Evolutionary conservation across 2,797 vertebrate species (phyloP).

Genomic region (Knipowitschia caucasica): DNA sequence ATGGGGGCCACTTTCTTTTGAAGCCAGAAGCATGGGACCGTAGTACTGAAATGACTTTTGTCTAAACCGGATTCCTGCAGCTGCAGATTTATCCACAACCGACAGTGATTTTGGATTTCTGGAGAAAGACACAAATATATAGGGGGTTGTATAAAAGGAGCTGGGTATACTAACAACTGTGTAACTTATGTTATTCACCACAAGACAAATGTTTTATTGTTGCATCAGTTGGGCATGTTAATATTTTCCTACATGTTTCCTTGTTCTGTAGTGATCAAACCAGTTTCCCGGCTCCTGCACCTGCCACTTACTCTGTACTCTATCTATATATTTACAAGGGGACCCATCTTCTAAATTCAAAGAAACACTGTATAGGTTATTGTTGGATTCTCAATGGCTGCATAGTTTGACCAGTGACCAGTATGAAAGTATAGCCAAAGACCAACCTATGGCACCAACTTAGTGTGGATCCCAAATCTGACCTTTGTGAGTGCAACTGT

Average conservation of each 20-base stretch:
- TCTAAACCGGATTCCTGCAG: conserved; percentile 44
- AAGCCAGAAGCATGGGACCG: conserved; percentile 11
- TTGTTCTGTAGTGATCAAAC: too few relatives aligned
- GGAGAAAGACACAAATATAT: not conserved
- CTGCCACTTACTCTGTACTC: too few relatives aligned
- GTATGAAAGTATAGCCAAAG: too few relatives aligned
- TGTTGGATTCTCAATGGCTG: too few relatives aligned
- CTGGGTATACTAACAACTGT: not conserved
- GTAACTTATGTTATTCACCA: not conserved
- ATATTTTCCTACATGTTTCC: too few relatives aligned
- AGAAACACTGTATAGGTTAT: too few relatives aligned
- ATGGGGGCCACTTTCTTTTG: conserved; percentile 39
- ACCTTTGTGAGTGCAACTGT: conserved; percentile 10
- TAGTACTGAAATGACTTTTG: conserved; percentile 23
- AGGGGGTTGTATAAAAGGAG: not conserved
- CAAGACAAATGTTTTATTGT: too few relatives aligned
- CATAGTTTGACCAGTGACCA: too few relatives aligned
- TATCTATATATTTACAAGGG: too few relatives aligned
- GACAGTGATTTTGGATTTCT: not conserved
- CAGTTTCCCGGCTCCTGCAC: too few relatives aligned
- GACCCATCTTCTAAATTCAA: too few relatives aligned
- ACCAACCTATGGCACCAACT: not conserved
- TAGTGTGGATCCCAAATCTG: not conserved
- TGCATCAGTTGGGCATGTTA: too few relatives aligned
- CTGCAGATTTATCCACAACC: conserved; percentile 7